Evolutionary conservation across 2,888 invertebrate species (phyloP).

Genomic region (Hyalella azteca): DNA sequence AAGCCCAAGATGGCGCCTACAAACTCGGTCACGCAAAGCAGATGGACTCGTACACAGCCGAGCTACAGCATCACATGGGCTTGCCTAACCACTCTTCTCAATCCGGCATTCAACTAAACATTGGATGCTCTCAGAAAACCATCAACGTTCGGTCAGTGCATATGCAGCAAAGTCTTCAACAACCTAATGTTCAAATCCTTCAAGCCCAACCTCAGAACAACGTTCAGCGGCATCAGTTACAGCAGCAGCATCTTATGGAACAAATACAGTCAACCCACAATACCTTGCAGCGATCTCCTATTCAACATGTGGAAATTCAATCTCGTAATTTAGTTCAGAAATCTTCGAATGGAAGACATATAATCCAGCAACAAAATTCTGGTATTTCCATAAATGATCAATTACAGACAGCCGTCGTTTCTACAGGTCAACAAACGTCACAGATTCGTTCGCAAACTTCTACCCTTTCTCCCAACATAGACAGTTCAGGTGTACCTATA

Average conservation of each 20-base stretch:
- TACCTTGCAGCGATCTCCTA: background rate
- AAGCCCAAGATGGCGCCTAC: too few species aligned
- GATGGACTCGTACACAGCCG: too few species aligned
- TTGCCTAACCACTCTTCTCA: too few species aligned
- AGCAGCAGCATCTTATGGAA: slow-evolving; percentile 17
- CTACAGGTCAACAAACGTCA: background rate
- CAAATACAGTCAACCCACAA: background rate
- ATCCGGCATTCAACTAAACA: background rate
- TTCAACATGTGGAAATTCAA: background rate
- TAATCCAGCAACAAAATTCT: background rate
- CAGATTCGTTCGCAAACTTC: background rate
- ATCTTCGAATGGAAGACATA: background rate
- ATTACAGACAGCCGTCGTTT: background rate
- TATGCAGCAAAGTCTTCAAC: background rate
- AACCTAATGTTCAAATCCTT: background rate
- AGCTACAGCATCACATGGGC: too few species aligned
- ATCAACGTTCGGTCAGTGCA: background rate
- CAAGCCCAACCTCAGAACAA: slow-evolving; percentile 2
- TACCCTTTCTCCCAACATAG: background rate
- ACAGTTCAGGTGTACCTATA: background rate
- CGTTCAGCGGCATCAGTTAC: slow-evolving; percentile 15
- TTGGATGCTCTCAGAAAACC: background rate
- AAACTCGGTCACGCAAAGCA: too few species aligned
- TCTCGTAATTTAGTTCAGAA: background rate
- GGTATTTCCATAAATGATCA: background rate